Evolutionary conservation across 1,140 invertebrate species (phyloP), one percentile per base, ranked within the genome.

Genomic region (Rhyacophila brunnea): DNA sequence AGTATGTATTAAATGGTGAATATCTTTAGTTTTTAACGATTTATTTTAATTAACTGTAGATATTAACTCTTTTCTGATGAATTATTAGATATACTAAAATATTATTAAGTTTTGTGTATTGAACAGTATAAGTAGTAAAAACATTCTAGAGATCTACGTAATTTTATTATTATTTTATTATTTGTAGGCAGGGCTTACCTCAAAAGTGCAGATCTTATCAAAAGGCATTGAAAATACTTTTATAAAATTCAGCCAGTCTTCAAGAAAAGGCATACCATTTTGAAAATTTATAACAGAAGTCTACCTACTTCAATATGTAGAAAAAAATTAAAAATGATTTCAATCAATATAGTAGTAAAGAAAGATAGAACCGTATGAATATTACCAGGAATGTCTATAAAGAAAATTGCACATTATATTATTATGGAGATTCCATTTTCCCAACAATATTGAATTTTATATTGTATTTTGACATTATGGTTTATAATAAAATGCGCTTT

Each of bases 241-340:
- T 45, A 45, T 45, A 56, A 56, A 47, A 47, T 35, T 54, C 32
- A 15, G 44, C 53, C 53, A 56, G 53, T 56, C 53, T 56, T 56
- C 6, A 44, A 56, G 34, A 46, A 32, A 56, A 56, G 53, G 53
- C 53, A 20, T 54, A 14, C 13, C 20, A 19, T 44, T 28, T 23
- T 50, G 36, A 38, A 52, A 18, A 42, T 40, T 42, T 19, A 17
- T 52, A 40, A 52, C 42, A 40, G 49, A 52, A 35, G 9, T 52
- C 18, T 40, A 40, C 23, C 11, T 13, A 6, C 32, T 35, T 36
- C 6, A 17, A 7, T 36, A 36, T 40, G 4, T 13, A 17, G 38
- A 40, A 40, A 28, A 28, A 28, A 28, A 5, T 28, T 28, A 28
- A 3, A n/a, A n/a, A n/a, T n/a, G n/a, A n/a, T n/a, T n/a, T n/a